A percentile compares a stretch with the other conserved stretches of the same genome.
These are phyloP conservation scores for Bombus terrestris DNA, from an alignment of 1,140 invertebrate species.

Conservation along the genomic window DNA sequence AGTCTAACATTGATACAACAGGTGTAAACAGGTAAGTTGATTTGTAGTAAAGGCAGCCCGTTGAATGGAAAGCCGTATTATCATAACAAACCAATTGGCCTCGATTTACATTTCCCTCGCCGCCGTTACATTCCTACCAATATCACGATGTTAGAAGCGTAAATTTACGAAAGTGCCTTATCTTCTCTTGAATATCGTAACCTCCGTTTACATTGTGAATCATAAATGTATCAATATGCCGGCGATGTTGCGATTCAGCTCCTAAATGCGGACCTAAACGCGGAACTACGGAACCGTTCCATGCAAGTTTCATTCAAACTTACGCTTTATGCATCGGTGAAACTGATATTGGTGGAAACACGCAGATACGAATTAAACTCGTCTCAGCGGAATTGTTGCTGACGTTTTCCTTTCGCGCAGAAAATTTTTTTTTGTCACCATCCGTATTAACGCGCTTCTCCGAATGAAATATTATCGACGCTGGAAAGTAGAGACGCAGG, in stretches of 20 bases:
- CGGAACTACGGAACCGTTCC: not conserved
- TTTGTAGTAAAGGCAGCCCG: not conserved
- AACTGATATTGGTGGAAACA: constrained; percentile 49
- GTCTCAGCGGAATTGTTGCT: not conserved
- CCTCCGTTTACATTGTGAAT: not conserved
- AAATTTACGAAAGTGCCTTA: not conserved
- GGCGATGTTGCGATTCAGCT: not conserved
- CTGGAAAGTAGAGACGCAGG: not conserved
- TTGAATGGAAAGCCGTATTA: not conserved
- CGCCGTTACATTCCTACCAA: not conserved
- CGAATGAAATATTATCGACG: not conserved
- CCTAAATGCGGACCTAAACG: not conserved
- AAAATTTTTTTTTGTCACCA: not conserved
- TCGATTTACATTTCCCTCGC: not conserved
- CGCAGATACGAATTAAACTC: constrained; percentile 40
- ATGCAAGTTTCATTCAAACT: constrained; percentile 33
- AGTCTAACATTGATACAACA: constrained; percentile 5
- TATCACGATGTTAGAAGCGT: not conserved
- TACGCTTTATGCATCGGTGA: not conserved
- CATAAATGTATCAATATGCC: not conserved
- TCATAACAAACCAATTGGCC: constrained; percentile 10
- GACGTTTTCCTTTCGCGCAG: too few species aligned
- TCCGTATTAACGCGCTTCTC: not conserved
- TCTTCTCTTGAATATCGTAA: not conserved
- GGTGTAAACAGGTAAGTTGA: constrained; percentile 34